Evolutionary conservation across 2,113 vertebrate species (phyloP).

Genomic region (Mustela lutreola): DNA sequence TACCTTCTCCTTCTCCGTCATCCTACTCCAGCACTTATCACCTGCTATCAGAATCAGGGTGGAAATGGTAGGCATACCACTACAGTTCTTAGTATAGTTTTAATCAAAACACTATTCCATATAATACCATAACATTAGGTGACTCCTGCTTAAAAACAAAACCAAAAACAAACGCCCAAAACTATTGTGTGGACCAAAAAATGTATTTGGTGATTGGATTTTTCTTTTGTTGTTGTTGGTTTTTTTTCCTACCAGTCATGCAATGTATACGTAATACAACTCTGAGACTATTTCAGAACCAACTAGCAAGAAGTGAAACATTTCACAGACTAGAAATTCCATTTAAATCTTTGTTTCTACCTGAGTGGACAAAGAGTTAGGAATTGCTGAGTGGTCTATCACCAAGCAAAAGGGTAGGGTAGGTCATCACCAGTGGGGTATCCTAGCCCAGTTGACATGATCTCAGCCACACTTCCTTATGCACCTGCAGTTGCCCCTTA

Average conservation of each 20-base stretch:
- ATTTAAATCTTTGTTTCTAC: constrained; percentile 46
- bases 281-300: neutral
- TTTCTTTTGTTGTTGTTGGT: neutral
- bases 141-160: neutral
- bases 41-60: neutral
- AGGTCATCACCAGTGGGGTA: neutral
- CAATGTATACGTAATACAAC: neutral
- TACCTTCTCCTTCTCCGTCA: neutral
- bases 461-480: neutral
- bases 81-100: neutral
- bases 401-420: neutral
- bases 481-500: neutral
- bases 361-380: neutral
- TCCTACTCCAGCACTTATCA: neutral
- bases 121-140: neutral
- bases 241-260: neutral
- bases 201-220: neutral
- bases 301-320: neutral
- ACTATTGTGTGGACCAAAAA: neutral
- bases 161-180: neutral
- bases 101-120: neutral
- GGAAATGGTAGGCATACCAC: neutral
- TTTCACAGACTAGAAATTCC: neutral
- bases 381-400: neutral
- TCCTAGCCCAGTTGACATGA: neutral